Conservation (phyloP, 2,888 invertebrate species). For the Pherbina coryleti region DNA sequence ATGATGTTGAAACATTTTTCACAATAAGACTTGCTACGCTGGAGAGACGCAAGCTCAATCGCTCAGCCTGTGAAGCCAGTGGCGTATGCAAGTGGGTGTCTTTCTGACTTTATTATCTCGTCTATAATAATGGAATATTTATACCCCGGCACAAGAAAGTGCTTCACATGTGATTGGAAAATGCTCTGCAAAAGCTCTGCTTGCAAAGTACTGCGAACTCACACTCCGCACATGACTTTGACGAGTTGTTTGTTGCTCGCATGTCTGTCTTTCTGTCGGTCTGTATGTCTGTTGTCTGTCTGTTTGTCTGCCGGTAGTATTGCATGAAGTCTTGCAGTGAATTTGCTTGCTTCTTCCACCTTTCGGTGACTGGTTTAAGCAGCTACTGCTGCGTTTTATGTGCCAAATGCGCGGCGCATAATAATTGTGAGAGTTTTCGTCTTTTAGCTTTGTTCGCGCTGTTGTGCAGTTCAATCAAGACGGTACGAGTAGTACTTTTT, state of each 20-base stretch:
- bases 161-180: neutral
- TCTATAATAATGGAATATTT: neutral
- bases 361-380: neutral
- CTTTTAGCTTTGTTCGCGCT: neutral
- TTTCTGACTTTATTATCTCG: too few species aligned
- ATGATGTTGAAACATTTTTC: conserved; percentile 25
- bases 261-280: neutral
- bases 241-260: neutral
- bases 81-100: neutral
- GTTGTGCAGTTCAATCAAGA: neutral
- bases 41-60: neutral
- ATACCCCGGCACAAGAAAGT: neutral
- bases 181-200: neutral
- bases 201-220: too few species aligned
- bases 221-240: too few species aligned
- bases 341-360: neutral
- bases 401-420: neutral
- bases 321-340: neutral
- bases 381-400: neutral
- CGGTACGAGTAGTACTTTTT: neutral
- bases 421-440: neutral
- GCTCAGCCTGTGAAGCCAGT: neutral
- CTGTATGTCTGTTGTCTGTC: too few species aligned
- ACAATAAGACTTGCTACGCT: conserved; percentile 10
- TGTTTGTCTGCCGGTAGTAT: neutral